Evolutionary conservation across 2,888 invertebrate species (phyloP).

Genomic region (Luffia ferchaultella): DNA sequence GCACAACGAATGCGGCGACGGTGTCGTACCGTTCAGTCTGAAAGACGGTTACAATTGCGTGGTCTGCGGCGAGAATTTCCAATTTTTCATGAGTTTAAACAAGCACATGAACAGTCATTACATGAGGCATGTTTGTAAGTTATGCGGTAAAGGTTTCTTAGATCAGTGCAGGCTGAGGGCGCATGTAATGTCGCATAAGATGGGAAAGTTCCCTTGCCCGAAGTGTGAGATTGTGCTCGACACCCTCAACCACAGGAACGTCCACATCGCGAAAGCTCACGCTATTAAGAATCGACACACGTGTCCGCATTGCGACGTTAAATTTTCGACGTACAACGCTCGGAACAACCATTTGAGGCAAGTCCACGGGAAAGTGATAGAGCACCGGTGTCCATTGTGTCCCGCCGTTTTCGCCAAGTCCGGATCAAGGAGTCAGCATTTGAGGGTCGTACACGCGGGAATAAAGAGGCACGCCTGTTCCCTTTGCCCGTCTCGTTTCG

Average conservation of each 20-base stretch:
- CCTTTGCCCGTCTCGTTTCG: constrained; percentile 26
- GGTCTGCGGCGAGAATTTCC: constrained; percentile 23
- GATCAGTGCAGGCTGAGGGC: constrained; percentile 33
- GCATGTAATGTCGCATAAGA: constrained; percentile 35
- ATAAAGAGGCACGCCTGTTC: constrained; percentile 26
- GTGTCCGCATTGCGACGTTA: constrained; percentile 5
- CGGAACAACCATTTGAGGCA: background rate
- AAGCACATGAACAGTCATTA: constrained; percentile 48
- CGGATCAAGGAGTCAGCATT: background rate
- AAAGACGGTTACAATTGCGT: constrained; percentile 23
- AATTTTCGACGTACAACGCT: background rate
- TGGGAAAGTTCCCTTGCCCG: constrained; percentile 27
- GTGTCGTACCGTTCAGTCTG: constrained; percentile 29
- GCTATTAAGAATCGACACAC: constrained; percentile 18
- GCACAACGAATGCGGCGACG: constrained; percentile 17
- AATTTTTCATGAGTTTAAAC: constrained; percentile 31
- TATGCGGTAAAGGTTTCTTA: constrained; percentile 46
- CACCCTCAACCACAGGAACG: constrained; percentile 26
- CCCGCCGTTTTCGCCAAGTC: background rate
- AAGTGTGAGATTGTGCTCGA: constrained; percentile 36
- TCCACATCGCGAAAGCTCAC: constrained; percentile 31
- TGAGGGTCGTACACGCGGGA: constrained; percentile 17
- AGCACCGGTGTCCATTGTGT: constrained; percentile 4
- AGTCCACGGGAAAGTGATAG: background rate
- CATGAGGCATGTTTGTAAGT: constrained; percentile 42